Evolutionary conservation across 2,888 invertebrate genomes (phyloP).

Genomic region (Rotaria socialis): DNA sequence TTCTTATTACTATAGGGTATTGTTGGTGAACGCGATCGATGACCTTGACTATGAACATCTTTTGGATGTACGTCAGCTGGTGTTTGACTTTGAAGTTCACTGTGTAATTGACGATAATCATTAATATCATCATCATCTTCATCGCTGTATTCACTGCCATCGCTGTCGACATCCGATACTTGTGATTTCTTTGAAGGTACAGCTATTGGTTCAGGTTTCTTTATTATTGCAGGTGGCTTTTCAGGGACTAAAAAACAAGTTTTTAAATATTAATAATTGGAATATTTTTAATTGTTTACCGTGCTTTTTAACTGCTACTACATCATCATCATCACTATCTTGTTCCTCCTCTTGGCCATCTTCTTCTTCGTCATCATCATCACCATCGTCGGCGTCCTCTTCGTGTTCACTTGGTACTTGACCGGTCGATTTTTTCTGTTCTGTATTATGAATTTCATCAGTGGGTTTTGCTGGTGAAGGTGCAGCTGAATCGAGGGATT

Average conservation of each 20-base stretch:
- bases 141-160: neutral
- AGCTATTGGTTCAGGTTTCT: neutral
- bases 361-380: neutral
- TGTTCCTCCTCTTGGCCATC: neutral
- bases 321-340: constrained; percentile 22
- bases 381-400: neutral
- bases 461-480: neutral
- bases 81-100: neutral
- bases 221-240: neutral
- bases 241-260: neutral
- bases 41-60: neutral
- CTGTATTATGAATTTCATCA: too few species aligned
- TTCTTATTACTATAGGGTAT: neutral
- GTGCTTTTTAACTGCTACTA: constrained; percentile 6
- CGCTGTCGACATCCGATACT: neutral
- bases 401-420: neutral
- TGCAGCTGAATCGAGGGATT: neutral
- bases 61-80: neutral
- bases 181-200: neutral
- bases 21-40: neutral
- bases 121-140: neutral
- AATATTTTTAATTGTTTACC: neutral
- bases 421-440: neutral
- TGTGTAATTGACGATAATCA: neutral
- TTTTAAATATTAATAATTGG: too few species aligned